Evolutionary conservation across 2,113 vertebrate species (phyloP), one percentile per base, ranked within the genome.

Genomic region (Thunnus maccoyii): DNA sequence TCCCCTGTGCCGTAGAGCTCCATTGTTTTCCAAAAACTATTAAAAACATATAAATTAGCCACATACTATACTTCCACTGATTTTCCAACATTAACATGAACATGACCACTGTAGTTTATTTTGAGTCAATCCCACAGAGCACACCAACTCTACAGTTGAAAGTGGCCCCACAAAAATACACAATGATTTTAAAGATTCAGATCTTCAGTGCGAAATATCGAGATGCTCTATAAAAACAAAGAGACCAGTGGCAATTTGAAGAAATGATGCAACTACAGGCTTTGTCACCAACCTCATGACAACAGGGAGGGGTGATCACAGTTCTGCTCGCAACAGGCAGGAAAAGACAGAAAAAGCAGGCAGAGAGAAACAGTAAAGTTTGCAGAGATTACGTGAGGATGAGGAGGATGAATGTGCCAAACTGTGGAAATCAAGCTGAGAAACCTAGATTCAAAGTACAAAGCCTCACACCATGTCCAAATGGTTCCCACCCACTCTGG

Each of bases 401-500:
- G 67, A 88, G 58, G 57, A 82, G 58, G 62, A 71, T 73, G n/a
- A 82, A 69, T 78, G 80, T 78, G 76, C 80, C 56, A 88, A 84
- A 85, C 76, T 83, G 82, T 83, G 60, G 54, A 85, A 76, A 81
- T 83, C 82, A 84, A 74, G 66, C 76, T 88, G 86, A 77, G 66
- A 76, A 86, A 82, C 52, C 79, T 82, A 63, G 57, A 87, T 56
- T 78, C 76, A 67, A 85, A 91, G 80, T 76, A 80, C 76, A 88
- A 90, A 86, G 77, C 75, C 82, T 85, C 61, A 83, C 84, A 89
- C 61, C 79, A 72, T 84, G 82, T 87, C 81, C 72, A 81, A 88
- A 83, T 67, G 55, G 46, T 88, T 91, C 74, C 83, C 71, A 78
- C 82, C 67, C 69, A 82, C 76, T 85, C 79, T 61, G 30, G 32